Base-by-base conservation (phyloP, 2,888 invertebrate species). In the Chydorus sphaericus region DNA sequence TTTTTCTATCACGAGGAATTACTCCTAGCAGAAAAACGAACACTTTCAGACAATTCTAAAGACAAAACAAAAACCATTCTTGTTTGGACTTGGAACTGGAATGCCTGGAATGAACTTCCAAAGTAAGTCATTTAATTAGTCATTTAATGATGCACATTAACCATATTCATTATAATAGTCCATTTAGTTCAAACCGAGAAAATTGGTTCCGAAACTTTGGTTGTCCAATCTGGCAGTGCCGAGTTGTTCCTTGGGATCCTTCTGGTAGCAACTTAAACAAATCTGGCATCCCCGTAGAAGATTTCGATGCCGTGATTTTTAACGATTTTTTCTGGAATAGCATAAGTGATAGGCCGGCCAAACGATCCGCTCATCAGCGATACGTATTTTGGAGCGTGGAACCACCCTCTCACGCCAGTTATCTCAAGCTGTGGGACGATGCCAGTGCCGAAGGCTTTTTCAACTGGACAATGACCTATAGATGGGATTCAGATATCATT, bases 401-500 rank as follows among this genome's bases (percentile, higher is more conserved):
- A n/a, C 37, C 55, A n/a, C 55, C 55, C 6, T 18, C 48, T 4
- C 28, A 20, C 6, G n/a, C 11, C 6, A 26, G 14, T 14, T 20
- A 51, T 11, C 30, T 31, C n/a, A 30, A 8, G 3, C 7, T 16
- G 6, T 51, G 31, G 8, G 11, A 28, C 11, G 14, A 55, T n/a
- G n/a, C n/a, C n/a, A n/a, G n/a, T 18, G 44, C 44, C 33, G n/a
- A n/a, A n/a, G n/a, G n/a, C n/a, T n/a, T n/a, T n/a, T 55, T 55
- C 26, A 55, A 55, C 26, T 55, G 55, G 55, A 55, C 55, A 11
- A 55, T 55, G 55, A 48, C 29, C 31, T 55, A 55, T 10, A 20
- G 33, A 44, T 29, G 18, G n/a, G 48, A 55, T n/a, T 55, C 55
- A 10, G 55, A 55, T 18, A 20, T 55, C n/a, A 28, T 23, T 23